phyloP scores from a whole-genome alignment of 2,888 invertebrate genomes.

The Clanis bilineata region DNA sequence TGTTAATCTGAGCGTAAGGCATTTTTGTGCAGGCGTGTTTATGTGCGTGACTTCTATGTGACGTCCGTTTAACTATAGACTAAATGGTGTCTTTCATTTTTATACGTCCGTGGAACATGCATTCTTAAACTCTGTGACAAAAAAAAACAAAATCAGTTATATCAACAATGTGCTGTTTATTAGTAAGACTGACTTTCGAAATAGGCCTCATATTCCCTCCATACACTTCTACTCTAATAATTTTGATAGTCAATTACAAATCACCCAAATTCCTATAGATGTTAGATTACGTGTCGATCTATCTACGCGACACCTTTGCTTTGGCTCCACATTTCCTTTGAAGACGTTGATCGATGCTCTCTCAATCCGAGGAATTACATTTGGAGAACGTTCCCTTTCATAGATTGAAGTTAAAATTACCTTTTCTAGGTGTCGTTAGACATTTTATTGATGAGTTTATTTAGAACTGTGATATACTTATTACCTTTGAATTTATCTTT shows the following conservation, averaged over 20 bases:
- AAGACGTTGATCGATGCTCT: constrained; percentile 68
- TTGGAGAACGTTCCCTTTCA: constrained; percentile 16
- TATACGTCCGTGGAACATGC: no score
- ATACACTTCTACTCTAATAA: not conserved
- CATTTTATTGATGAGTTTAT: not conserved
- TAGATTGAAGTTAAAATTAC: constrained; percentile 2
- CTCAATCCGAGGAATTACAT: constrained; percentile 30
- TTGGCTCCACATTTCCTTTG: constrained; percentile 53
- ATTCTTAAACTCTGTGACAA: no score
- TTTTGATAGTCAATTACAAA: not conserved
- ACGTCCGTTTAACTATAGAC: no score
- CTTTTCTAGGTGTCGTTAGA: not conserved
- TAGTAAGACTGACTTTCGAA: no score
- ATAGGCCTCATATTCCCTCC: not conserved
- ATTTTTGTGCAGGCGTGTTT: no score
- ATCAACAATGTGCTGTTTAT: no score
- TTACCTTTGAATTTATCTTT: no score
- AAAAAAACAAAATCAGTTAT: no score
- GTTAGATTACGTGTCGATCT: constrained; percentile 39
- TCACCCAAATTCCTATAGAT: not conserved
- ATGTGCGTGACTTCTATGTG: no score
- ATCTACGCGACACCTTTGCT: constrained; percentile 56
- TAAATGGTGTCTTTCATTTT: no score
- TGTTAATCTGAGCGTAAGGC: no score
- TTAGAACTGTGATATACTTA: not conserved